Evolutionary conservation across 2,113 vertebrate species (phyloP), one percentile per base, ranked within the genome.

Genomic region (Neodon shergylaensis): DNA sequence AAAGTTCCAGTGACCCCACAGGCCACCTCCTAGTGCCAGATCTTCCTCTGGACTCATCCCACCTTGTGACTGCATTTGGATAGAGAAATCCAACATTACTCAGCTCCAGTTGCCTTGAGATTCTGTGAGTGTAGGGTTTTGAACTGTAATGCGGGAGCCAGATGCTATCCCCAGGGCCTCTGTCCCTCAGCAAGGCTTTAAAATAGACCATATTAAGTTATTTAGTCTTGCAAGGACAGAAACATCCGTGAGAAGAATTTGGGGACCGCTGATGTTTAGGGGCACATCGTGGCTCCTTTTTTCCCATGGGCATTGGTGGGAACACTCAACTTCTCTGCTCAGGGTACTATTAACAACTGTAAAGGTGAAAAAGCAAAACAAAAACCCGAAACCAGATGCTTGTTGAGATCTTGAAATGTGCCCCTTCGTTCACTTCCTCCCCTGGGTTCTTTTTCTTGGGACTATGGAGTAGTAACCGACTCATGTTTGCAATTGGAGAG

Each of bases 11-110:
- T 72, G 11, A 66, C 26, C 16, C 82, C 66, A 84, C 54, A 11
- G 73, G 19, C 58, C n/a, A 13, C n/a, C 65, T 3, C 24, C 47
- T 86, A 54, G 91, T 54, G 47, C 86, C 28, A 78, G 3, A 63
- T 96, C 73, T 72, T 84, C 47, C 89, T 87, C 61, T 79, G 89
- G 49, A 79, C 52, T 93, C 24, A 19, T 31, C 73, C 79, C 7
- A 42, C 22, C 9, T 73, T 44, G 9, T n/a, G 39, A 84, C 44
- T 90, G 70, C 1, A 28, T 65, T 47, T 33, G 81, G 21, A 47
- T 65, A 26, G 33, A 81, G 44, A 76, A 13, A n/a, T 19, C 33
- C 63, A 52, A 54, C 14, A 6, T 88, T 52, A 68, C 11, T 97
- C 86, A 81, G 36, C 11, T n/a, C 33, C 31, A 83, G 31, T 4